Conservation (phyloP, 92 coral and sea anemone genomes). For the Meandrina meandrites region DNA sequence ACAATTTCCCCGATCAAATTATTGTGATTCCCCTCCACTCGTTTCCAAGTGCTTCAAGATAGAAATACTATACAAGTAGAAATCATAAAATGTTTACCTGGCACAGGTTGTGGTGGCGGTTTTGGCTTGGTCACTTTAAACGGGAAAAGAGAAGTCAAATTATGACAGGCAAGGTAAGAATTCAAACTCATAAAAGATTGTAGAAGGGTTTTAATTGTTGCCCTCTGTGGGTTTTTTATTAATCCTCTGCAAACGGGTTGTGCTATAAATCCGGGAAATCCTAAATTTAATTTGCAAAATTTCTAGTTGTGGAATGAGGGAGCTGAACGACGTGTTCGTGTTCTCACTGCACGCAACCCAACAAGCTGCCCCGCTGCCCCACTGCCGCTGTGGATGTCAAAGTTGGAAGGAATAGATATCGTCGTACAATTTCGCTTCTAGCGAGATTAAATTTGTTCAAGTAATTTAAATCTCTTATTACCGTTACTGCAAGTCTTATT, state of each 20-base stretch:
- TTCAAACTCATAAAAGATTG: too few relatives aligned
- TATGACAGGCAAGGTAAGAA: neutral
- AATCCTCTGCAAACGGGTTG: too few relatives aligned
- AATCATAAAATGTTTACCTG: conserved; percentile 2
- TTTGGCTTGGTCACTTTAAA: conserved; percentile 14
- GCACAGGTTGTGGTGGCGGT: conserved; percentile 39
- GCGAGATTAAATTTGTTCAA: neutral
- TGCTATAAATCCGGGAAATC: too few relatives aligned
- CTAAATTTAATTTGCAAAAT: neutral
- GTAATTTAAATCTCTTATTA: neutral
- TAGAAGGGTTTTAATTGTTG: too few relatives aligned
- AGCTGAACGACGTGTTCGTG: neutral
- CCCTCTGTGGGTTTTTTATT: too few relatives aligned
- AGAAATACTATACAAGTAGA: neutral
- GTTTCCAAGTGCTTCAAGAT: neutral
- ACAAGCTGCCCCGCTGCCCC: neutral
- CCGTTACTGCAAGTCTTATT: conserved; percentile 56
- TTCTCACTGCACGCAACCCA: neutral
- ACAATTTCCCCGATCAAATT: neutral
- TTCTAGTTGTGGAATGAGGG: neutral
- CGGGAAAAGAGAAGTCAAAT: neutral
- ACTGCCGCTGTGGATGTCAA: too few relatives aligned
- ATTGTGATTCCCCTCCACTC: neutral
- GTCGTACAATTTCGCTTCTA: too few relatives aligned
- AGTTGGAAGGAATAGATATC: neutral